Conservation (phyloP, 2,888 invertebrate genomes). For the Epinotia brunnichana region DNA sequence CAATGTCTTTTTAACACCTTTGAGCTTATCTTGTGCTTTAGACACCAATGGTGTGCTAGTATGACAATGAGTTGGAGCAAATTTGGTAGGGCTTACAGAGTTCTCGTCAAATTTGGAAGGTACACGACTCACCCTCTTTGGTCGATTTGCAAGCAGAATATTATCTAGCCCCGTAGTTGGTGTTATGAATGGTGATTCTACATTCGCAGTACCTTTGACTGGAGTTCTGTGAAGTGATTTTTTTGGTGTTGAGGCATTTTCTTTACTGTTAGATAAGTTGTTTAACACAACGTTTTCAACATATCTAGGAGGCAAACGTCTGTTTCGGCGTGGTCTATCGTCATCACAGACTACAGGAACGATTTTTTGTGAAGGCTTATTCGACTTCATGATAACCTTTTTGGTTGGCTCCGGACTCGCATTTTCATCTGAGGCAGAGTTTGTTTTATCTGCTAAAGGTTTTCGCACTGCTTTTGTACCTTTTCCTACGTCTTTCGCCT, state of each 20-base stretch:
- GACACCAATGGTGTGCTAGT: slow-evolving; percentile 65
- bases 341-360: slow-evolving; percentile 42
- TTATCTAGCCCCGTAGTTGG: slow-evolving; percentile 53
- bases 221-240: slow-evolving; percentile 36
- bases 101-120: slow-evolving; percentile 72
- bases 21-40: slow-evolving; percentile 17
- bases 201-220: slow-evolving; percentile 39
- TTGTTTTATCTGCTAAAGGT: slow-evolving; percentile 74
- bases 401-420: slow-evolving; percentile 53
- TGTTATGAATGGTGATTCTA: slow-evolving; percentile 58
- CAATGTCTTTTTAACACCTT: not conserved
- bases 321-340: slow-evolving; percentile 60
- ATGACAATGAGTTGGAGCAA: slow-evolving; percentile 62
- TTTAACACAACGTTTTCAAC: slow-evolving; percentile 57
- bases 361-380: slow-evolving; percentile 21
- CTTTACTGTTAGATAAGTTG: slow-evolving; percentile 56
- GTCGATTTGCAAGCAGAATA: slow-evolving; percentile 61
- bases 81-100: slow-evolving; percentile 69
- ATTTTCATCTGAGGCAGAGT: slow-evolving; percentile 75
- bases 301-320: slow-evolving; percentile 64
- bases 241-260: slow-evolving; percentile 37
- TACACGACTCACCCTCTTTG: slow-evolving; percentile 67
- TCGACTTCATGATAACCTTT: slow-evolving; percentile 48
- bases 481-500: slow-evolving; percentile 52
- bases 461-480: slow-evolving; percentile 58